Percentiles rank a stretch among this genome's conserved stretches.
Conservation (phyloP, 2,888 invertebrate genomes). For the Lepidocyrtoides sp. region DNA sequence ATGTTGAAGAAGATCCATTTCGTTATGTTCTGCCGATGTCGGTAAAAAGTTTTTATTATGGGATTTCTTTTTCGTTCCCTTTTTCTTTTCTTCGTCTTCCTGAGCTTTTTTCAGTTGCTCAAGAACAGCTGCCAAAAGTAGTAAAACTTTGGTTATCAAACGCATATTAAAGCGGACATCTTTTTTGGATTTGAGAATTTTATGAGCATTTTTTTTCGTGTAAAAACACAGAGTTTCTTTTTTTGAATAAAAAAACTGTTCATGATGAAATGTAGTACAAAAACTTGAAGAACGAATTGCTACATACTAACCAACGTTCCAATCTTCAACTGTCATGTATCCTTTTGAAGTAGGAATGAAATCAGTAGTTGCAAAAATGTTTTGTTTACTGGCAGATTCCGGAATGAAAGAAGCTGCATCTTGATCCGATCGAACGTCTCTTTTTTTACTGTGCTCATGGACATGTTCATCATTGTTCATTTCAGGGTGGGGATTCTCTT, state of each 20-base stretch:
- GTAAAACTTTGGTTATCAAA: neutral
- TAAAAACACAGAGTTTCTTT: too few relatives aligned
- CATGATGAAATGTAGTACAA: too few relatives aligned
- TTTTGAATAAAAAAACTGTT: too few relatives aligned
- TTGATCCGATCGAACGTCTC: neutral
- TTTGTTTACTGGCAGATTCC: slow-evolving; percentile 35
- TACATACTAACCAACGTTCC: slow-evolving; percentile 41
- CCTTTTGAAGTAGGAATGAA: slow-evolving; percentile 51
- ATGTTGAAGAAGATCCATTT: neutral
- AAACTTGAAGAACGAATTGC: too few relatives aligned
- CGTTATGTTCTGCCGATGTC: neutral
- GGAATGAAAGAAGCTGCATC: neutral
- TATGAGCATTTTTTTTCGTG: too few relatives aligned
- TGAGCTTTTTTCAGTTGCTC: slow-evolving; percentile 61
- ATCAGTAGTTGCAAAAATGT: slow-evolving; percentile 23
- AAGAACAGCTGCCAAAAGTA: slow-evolving; percentile 65
- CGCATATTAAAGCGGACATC: neutral
- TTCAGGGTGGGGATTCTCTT: neutral
- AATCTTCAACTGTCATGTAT: slow-evolving; percentile 56
- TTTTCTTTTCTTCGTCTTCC: slow-evolving; percentile 38
- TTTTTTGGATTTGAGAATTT: slow-evolving; percentile 4
- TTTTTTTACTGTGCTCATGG: too few relatives aligned
- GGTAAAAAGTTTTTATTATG: slow-evolving; percentile 15
- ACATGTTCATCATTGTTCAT: neutral
- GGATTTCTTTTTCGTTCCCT: neutral